These are phyloP conservation scores for Ditylenchus weischeri DNA, from an alignment of 2,888 invertebrate species.

Conservation along the genomic window DNA sequence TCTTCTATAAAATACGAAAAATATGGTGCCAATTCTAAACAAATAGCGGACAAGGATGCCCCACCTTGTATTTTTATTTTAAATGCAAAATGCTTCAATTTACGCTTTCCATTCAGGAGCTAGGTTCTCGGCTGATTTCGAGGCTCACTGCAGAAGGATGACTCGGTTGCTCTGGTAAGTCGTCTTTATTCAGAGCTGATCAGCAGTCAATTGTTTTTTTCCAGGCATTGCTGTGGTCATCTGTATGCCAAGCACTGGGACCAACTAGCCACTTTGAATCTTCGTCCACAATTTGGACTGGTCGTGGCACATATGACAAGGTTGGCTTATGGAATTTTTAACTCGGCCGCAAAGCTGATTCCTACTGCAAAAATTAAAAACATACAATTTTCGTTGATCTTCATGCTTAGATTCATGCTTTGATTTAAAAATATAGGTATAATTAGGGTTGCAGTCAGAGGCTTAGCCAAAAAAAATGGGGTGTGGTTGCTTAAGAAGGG, in stretches of 20 bases:
- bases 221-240: slow-evolving; percentile 49
- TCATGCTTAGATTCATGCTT: no score
- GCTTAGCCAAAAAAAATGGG: no score
- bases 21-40: no score
- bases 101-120: slow-evolving; percentile 33
- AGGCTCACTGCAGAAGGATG: slow-evolving; percentile 43
- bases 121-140: slow-evolving; percentile 47
- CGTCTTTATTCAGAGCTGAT: no score
- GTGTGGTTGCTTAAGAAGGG: no score
- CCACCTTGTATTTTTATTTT: no score
- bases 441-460: no score
- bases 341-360: neutral
- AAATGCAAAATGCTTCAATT: no score
- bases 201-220: no score
- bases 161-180: slow-evolving; percentile 44
- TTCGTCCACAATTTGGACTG: slow-evolving; percentile 50
- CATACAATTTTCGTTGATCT: neutral
- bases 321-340: slow-evolving; percentile 25
- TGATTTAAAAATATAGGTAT: no score
- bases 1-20: no score
- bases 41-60: no score
- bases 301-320: slow-evolving; percentile 51
- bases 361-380: neutral
- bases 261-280: slow-evolving; percentile 45
- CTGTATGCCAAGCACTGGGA: slow-evolving; percentile 56